Conservation (phyloP, 1,140 invertebrate genomes). For the Drosophila virilis region DNA sequence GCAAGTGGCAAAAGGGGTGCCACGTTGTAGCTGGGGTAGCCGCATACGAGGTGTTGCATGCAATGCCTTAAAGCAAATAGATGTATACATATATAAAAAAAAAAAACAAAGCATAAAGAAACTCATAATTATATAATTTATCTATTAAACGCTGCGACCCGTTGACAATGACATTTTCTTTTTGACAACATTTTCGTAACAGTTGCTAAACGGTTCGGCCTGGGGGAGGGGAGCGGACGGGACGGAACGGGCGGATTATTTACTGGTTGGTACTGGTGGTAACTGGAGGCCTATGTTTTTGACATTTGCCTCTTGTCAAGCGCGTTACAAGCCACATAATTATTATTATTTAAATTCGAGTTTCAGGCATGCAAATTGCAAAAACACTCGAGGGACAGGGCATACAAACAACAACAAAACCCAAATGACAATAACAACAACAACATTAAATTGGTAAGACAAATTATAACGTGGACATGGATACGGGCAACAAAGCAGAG, state of each 20-base stretch:
- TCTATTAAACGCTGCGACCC: constrained; percentile 51
- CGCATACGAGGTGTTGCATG: constrained; percentile 41
- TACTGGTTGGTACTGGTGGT: constrained; percentile 3
- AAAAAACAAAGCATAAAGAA: constrained; percentile 4
- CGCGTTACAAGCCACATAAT: constrained; percentile 37
- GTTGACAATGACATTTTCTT: constrained; percentile 55
- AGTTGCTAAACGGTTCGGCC: constrained; percentile 28
- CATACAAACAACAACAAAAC: neutral
- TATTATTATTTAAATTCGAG: constrained; percentile 40
- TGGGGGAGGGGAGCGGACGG: neutral
- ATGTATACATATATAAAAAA: neutral
- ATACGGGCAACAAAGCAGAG: constrained; percentile 4
- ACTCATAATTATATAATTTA: constrained; percentile 41
- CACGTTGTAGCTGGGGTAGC: neutral
- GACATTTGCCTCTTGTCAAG: constrained; percentile 42
- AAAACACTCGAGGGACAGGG: constrained; percentile 10
- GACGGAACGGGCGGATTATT: neutral
- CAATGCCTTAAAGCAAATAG: neutral
- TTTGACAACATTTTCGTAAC: constrained; percentile 39
- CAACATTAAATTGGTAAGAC: constrained; percentile 19
- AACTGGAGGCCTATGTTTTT: constrained; percentile 35
- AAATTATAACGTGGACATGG: constrained; percentile 12
- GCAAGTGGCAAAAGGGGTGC: neutral
- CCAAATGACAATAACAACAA: neutral
- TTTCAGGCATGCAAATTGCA: constrained; percentile 39